Evolutionary conservation across 2,113 vertebrate genomes (phyloP).

Genomic region (Erythrocercus mccallii): DNA sequence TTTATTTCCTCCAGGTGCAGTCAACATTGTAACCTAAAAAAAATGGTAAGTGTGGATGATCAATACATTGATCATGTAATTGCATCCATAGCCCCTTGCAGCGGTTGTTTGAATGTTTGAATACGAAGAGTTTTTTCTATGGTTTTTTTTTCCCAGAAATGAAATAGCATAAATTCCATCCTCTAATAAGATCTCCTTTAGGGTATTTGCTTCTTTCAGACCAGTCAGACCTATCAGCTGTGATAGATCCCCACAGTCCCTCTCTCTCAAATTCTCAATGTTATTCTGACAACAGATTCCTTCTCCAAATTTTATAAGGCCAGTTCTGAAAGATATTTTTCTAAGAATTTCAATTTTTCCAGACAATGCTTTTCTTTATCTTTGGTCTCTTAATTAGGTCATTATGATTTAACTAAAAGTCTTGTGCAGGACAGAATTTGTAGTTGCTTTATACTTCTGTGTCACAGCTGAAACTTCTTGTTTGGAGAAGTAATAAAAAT

Average conservation of each 20-base stretch:
- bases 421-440: not conserved
- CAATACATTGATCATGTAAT: not conserved
- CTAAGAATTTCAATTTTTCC: not conserved
- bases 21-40: not conserved
- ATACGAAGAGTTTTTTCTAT: not conserved
- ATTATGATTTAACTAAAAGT: not conserved
- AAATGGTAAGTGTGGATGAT: not conserved
- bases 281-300: not conserved
- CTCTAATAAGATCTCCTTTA: not conserved
- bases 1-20: not conserved
- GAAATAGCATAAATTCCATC: not conserved
- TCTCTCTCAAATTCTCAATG: not conserved
- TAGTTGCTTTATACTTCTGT: not conserved
- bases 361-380: not conserved
- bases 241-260: not conserved
- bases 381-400: not conserved
- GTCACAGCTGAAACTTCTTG: not conserved
- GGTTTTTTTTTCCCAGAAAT: not conserved
- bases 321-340: not conserved
- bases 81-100: not conserved
- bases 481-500: not conserved
- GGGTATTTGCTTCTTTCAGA: not conserved
- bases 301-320: not conserved
- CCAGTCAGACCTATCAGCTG: not conserved
- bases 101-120: not conserved